Evolutionary conservation across 1,140 invertebrate genomes (phyloP).

Genomic region (Danaus melanippus): DNA sequence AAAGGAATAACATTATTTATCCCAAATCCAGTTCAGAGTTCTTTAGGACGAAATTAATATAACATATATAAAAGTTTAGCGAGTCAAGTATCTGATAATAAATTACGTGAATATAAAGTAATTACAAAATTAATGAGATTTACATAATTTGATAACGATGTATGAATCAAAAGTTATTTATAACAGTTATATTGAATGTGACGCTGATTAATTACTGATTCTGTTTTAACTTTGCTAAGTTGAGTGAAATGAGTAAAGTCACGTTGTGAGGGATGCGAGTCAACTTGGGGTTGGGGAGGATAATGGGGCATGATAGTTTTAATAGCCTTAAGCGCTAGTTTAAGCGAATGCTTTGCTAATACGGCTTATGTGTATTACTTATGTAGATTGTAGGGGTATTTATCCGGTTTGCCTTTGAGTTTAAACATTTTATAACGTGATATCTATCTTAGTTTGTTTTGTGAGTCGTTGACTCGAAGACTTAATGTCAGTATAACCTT

Average conservation of each 20-base stretch:
- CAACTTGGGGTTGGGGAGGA: constrained; percentile 17
- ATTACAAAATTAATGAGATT: too few relatives aligned
- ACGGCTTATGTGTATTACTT: constrained; percentile 4
- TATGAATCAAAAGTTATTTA: constrained; percentile 5
- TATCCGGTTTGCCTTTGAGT: neutral
- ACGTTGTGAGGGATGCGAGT: constrained; percentile 15
- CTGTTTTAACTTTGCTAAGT: constrained; percentile 17
- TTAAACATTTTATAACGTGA: too few relatives aligned
- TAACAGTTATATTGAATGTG: constrained; percentile 19
- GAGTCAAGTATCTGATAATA: too few relatives aligned
- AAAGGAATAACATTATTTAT: too few relatives aligned
- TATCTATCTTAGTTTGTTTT: too few relatives aligned
- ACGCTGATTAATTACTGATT: constrained; percentile 23
- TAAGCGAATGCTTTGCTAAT: constrained; percentile 15
- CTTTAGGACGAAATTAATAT: too few relatives aligned
- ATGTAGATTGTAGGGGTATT: constrained; percentile 5
- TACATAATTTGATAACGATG: too few relatives aligned
- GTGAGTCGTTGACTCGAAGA: too few relatives aligned
- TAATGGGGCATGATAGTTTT: constrained; percentile 25
- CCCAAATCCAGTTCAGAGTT: too few relatives aligned
- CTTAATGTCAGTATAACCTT: too few relatives aligned
- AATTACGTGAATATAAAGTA: too few relatives aligned
- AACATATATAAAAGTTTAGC: too few relatives aligned
- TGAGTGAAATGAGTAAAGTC: constrained; percentile 17
- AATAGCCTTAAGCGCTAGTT: constrained; percentile 19